Conservation (phyloP, 2,113 vertebrate genomes). For the Desmodus rotundus region DNA sequence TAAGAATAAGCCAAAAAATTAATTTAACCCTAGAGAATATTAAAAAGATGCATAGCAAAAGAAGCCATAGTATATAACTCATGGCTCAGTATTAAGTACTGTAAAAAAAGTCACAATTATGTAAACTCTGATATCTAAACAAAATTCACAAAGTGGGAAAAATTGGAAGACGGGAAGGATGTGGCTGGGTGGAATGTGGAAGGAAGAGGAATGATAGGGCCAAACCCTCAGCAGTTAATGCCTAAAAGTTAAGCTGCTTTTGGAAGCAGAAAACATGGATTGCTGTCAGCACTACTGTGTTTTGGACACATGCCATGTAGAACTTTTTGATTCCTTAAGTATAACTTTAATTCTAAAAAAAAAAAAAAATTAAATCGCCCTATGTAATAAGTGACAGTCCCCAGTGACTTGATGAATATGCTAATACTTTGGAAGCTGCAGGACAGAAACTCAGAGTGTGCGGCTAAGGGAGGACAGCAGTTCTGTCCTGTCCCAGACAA, state of each 20-base stretch:
- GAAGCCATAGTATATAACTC: background rate
- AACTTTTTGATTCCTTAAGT: background rate
- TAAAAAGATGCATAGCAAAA: background rate
- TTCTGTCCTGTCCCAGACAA: background rate
- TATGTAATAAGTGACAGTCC: background rate
- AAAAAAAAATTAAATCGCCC: background rate
- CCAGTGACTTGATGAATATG: background rate
- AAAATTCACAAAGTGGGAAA: background rate
- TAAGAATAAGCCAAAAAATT: background rate
- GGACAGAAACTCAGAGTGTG: background rate
- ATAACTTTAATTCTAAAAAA: background rate
- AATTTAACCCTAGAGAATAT: background rate
- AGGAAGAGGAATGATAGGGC: background rate
- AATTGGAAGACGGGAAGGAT: background rate
- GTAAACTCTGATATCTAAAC: background rate
- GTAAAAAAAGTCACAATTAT: background rate
- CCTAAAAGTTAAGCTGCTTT: background rate
- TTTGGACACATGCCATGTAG: background rate
- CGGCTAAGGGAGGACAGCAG: background rate
- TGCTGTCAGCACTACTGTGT: background rate
- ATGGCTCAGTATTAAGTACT: background rate
- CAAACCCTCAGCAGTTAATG: background rate
- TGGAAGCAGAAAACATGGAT: background rate
- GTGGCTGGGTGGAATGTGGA: background rate
- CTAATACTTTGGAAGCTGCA: background rate